Percentiles rank a stretch among this genome's conserved stretches.
Conservation (phyloP, 2,888 invertebrate species). For the Ormyrus rosae region DNA sequence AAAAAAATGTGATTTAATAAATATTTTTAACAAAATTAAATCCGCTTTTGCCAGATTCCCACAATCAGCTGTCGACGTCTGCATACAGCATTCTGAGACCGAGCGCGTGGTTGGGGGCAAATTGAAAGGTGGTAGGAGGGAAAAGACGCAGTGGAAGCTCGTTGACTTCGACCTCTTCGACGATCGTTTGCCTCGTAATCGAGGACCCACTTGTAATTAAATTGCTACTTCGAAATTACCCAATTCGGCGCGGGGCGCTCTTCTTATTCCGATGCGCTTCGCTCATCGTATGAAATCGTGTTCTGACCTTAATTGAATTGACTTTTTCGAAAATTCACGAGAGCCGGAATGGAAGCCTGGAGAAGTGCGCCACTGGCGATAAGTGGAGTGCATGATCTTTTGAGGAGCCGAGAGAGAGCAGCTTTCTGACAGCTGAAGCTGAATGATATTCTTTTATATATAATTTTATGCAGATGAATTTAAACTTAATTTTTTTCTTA, state of each 20-base stretch:
- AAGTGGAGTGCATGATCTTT: too few relatives aligned
- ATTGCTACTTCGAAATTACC: conserved; percentile 48
- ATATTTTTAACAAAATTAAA: not conserved
- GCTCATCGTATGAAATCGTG: conserved; percentile 33
- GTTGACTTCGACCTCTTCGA: conserved; percentile 39
- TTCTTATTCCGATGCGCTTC: conserved; percentile 27
- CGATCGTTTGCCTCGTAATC: conserved; percentile 36
- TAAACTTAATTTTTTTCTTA: too few relatives aligned
- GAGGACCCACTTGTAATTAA: conserved; percentile 51
- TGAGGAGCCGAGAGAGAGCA: too few relatives aligned
- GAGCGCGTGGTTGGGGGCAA: not conserved
- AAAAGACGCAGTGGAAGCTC: conserved; percentile 47
- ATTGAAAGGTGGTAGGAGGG: conserved; percentile 43
- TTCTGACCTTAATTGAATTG: conserved; percentile 42
- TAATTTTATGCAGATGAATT: too few relatives aligned
- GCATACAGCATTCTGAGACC: too few relatives aligned
- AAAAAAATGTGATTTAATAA: not conserved
- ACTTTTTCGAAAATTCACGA: conserved; percentile 20
- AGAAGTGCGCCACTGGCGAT: not conserved
- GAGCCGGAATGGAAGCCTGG: not conserved
- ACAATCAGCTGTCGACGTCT: too few relatives aligned
- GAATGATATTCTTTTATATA: too few relatives aligned
- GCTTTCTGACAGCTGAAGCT: too few relatives aligned
- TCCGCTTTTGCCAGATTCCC: too few relatives aligned
- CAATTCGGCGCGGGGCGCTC: not conserved